Base-by-base conservation (phyloP, 2,113 vertebrate genomes). In the Vulpes lagopus region DNA sequence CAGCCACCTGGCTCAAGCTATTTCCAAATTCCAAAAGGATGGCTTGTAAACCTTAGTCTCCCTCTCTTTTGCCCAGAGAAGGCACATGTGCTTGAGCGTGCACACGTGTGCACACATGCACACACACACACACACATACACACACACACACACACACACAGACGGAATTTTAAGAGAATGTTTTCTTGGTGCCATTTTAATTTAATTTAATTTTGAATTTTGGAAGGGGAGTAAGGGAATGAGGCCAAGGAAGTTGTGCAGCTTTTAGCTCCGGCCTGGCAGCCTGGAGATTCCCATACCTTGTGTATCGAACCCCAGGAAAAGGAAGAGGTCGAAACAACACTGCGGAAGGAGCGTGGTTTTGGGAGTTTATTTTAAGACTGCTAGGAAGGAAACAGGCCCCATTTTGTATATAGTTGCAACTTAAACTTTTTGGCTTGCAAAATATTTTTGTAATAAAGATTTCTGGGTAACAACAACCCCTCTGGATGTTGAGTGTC, bases 361-460 rank as follows among this genome's bases (percentile, higher is more conserved):
- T 94, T 96, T 0, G 3, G 89, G 82, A 91, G 92, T 97, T 97
- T 97, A 97, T 97, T 97, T 98, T 97, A 86, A 97, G 96, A 98
- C 95, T 65, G 95, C 95, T 96, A 88, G 96, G 95, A 98, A 97
- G 97, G 94, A 98, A 97, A 97, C 97, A 97, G 97, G 97, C 97
- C 97, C 97, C 91, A 64, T 97, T 98, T 98, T 98, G 97, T 98
- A 98, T 96, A 98, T 98, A 98, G 97, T 98, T 98, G 98, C 97
- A 98, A 98, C 98, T 98, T 98, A 98, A 98, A 98, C 98, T 98
- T 98, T 98, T 98, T 98, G 98, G 98, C 98, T 98, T 98, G 98
- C 98, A 98, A 98, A 98, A 96, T 98, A 98, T 98, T 98, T 98
- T 98, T 98, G 97, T 98, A 98, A 98, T 98, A 98, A 98, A 98